phyloP scores from a whole-genome alignment of 2,888 invertebrate species.

The Trichogramma evanescens region DNA sequence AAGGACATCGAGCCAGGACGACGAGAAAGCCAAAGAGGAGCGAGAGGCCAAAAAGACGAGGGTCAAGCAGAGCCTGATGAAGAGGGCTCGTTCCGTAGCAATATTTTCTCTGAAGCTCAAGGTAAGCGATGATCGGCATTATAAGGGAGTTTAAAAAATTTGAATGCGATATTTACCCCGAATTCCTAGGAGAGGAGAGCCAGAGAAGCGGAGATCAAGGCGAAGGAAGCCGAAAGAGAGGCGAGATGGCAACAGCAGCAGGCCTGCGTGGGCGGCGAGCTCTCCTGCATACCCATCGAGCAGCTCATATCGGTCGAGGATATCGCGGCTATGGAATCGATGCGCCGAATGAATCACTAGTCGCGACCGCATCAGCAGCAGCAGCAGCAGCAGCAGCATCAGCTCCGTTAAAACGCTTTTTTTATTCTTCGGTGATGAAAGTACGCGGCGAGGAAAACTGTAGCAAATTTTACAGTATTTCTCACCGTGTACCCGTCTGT shows the following conservation, averaged over 20 bases:
- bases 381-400: too few species aligned
- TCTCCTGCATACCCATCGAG: conserved; percentile 79
- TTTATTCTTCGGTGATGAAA: too few species aligned
- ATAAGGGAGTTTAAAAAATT: background rate
- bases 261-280: conserved; percentile 70
- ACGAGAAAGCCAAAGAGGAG: conserved; percentile 51
- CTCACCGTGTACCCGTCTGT: too few species aligned
- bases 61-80: conserved; percentile 70
- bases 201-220: conserved; percentile 65
- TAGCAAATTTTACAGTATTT: too few species aligned
- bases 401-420: too few species aligned
- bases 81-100: conserved; percentile 76
- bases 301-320: conserved; percentile 55
- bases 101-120: conserved; percentile 77
- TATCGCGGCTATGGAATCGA: conserved; percentile 45
- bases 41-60: conserved; percentile 61
- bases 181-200: conserved; percentile 58
- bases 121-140: conserved; percentile 4
- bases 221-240: conserved; percentile 55
- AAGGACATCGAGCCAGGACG: conserved; percentile 54
- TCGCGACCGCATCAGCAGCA: conserved; percentile 20
- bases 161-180: background rate
- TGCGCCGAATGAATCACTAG: conserved; percentile 43
- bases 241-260: conserved; percentile 55
- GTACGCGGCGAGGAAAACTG: too few species aligned